These are phyloP conservation scores for Byasa hedistus DNA, from an alignment of 2,888 invertebrate genomes.

Conservation along the genomic window DNA sequence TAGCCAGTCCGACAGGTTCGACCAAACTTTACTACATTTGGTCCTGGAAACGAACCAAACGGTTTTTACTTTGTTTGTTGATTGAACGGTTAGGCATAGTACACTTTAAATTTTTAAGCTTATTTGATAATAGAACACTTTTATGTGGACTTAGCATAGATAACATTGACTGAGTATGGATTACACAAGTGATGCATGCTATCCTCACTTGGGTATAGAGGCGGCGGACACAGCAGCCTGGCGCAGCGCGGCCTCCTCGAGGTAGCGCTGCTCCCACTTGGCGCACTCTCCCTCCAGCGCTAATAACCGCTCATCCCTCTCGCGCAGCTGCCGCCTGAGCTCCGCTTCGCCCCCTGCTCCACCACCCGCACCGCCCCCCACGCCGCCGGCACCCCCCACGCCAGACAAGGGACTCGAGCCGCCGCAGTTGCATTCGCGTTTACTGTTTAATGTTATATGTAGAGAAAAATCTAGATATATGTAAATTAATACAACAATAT, in stretches of 20 bases:
- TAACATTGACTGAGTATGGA: too few species aligned
- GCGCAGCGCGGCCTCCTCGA: constrained; percentile 88
- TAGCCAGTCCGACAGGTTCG: too few species aligned
- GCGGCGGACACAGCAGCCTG: constrained; percentile 92
- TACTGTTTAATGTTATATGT: constrained; percentile 38
- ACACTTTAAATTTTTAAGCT: too few species aligned
- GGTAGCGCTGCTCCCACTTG: constrained; percentile 92
- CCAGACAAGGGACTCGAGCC: constrained; percentile 41
- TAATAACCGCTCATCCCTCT: constrained; percentile 70
- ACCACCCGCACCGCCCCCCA: constrained; percentile 50
- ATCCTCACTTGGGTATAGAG: constrained; percentile 82
- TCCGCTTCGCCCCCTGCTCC: constrained; percentile 69
- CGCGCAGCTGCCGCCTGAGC: constrained; percentile 71
- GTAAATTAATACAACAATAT: too few species aligned
- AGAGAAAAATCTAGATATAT: too few species aligned
- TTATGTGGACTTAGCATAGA: too few species aligned
- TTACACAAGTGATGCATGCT: too few species aligned
- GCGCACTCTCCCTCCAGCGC: constrained; percentile 88
- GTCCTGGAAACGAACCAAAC: too few species aligned
- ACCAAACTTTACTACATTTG: too few species aligned
- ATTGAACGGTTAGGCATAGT: too few species aligned
- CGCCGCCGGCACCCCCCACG: constrained; percentile 1
- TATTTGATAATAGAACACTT: too few species aligned
- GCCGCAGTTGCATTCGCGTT: constrained; percentile 56
- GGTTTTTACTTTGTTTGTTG: too few species aligned